Evolutionary conservation across 2,113 vertebrate species (phyloP).

Genomic region (Pachypanchax playfairii): DNA sequence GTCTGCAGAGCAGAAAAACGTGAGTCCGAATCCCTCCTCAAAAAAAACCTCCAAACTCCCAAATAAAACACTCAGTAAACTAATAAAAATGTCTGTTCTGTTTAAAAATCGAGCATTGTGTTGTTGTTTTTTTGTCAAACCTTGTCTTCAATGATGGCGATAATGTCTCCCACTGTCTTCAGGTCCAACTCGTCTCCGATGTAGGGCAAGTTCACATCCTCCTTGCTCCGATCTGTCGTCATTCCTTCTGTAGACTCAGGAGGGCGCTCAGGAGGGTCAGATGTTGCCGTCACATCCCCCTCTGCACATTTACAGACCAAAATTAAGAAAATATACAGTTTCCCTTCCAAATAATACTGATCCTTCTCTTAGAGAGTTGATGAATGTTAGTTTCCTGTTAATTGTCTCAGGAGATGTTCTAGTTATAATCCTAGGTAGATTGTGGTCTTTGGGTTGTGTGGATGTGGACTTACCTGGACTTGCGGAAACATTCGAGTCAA

Average conservation of each 20-base stretch:
- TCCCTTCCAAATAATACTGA: neutral
- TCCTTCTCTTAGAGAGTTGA: too few species aligned
- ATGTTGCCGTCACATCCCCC: slow-evolving; percentile 39
- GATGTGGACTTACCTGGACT: slow-evolving; percentile 61
- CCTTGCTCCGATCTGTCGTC: slow-evolving; percentile 84
- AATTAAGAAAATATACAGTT: too few species aligned
- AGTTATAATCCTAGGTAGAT: neutral
- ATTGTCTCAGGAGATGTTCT: too few species aligned
- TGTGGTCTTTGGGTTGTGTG: neutral
- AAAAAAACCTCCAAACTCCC: neutral
- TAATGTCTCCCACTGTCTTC: slow-evolving; percentile 95
- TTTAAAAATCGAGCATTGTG: too few species aligned
- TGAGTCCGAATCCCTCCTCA: neutral
- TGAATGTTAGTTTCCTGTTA: too few species aligned
- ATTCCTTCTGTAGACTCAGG: slow-evolving; percentile 79
- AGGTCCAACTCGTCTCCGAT: slow-evolving; percentile 93
- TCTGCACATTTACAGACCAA: slow-evolving; percentile 41
- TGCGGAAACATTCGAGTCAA: slow-evolving; percentile 53
- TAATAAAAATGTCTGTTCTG: too few species aligned
- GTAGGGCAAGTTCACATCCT: slow-evolving; percentile 90
- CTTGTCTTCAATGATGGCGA: slow-evolving; percentile 94
- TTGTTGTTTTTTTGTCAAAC: slow-evolving; percentile 44
- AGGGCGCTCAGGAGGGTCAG: slow-evolving; percentile 27
- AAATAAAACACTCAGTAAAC: neutral
- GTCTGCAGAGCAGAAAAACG: slow-evolving; percentile 76